A percentile compares a stretch with the other conserved stretches of the same genome.
Evolutionary conservation across 2,797 vertebrate genomes (phyloP).

Genomic region (Semotilus atromaculatus): DNA sequence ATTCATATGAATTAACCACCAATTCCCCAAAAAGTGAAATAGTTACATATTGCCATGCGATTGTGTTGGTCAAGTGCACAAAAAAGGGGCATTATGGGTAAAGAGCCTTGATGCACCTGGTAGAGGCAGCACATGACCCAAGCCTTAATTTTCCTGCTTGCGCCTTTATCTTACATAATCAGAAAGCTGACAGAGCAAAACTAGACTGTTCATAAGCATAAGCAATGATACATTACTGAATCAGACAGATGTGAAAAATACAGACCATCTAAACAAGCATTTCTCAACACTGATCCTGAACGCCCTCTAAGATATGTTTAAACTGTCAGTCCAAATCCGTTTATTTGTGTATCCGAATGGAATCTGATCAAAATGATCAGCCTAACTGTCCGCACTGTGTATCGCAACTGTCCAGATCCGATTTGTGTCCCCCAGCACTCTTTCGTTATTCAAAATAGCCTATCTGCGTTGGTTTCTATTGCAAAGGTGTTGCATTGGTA

Average conservation of each 20-base stretch:
- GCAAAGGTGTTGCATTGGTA: neutral
- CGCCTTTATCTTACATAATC: slow-evolving; percentile 48
- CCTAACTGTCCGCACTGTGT: neutral
- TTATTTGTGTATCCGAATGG: neutral
- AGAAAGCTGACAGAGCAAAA: slow-evolving; percentile 20
- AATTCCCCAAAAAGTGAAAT: neutral
- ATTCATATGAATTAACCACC: neutral
- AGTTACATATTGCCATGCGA: neutral
- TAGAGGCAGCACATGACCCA: neutral
- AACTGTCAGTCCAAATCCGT: neutral
- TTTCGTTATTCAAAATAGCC: neutral
- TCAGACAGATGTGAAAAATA: neutral
- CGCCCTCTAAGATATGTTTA: neutral
- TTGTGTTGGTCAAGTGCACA: neutral
- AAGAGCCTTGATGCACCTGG: neutral
- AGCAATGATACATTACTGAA: neutral
- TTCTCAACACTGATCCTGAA: neutral
- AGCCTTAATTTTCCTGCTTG: neutral
- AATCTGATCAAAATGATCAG: neutral
- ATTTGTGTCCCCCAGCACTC: neutral
- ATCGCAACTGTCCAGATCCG: neutral
- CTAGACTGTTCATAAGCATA: neutral
- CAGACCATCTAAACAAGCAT: neutral
- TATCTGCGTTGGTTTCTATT: neutral
- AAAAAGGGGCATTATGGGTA: neutral